phyloP scores from a whole-genome alignment of 53 echinoderm and acorn worm genomes.

The Henricia sp. region DNA sequence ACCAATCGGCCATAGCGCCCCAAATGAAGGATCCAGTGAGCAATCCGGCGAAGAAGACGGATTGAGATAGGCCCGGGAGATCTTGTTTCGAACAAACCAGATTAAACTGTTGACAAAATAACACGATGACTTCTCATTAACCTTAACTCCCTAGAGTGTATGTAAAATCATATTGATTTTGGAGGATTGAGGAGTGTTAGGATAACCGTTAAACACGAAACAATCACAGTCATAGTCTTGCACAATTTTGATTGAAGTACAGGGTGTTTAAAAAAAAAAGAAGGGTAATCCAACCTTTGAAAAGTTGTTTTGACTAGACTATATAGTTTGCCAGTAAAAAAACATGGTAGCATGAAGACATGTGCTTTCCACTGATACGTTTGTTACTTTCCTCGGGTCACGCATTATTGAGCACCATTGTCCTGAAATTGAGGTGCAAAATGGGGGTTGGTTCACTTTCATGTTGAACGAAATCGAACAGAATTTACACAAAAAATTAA shows the following conservation, averaged over 20 bases:
- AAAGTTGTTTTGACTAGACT: no score
- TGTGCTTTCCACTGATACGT: no score
- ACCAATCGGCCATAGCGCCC: constrained; percentile 46
- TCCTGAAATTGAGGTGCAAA: no score
- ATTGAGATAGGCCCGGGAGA: constrained; percentile 21
- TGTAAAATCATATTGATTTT: no score
- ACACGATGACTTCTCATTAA: background rate
- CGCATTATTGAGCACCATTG: no score
- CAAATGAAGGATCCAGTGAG: constrained; percentile 21
- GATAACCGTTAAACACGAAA: no score
- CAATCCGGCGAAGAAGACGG: constrained; percentile 35
- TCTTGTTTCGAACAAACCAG: constrained; percentile 25
- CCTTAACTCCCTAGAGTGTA: no score
- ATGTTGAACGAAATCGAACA: no score
- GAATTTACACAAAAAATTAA: no score
- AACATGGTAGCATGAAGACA: background rate
- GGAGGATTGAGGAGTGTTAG: background rate
- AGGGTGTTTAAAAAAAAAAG: background rate
- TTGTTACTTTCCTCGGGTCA: no score
- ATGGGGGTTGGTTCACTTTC: no score
- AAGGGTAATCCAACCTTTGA: background rate
- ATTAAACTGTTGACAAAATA: constrained; percentile 21
- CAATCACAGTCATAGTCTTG: background rate
- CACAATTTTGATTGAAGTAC: background rate
- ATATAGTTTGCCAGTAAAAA: background rate